Conservation (phyloP, 2,797 vertebrate genomes). For the Helicolenus hilgendorfi region DNA sequence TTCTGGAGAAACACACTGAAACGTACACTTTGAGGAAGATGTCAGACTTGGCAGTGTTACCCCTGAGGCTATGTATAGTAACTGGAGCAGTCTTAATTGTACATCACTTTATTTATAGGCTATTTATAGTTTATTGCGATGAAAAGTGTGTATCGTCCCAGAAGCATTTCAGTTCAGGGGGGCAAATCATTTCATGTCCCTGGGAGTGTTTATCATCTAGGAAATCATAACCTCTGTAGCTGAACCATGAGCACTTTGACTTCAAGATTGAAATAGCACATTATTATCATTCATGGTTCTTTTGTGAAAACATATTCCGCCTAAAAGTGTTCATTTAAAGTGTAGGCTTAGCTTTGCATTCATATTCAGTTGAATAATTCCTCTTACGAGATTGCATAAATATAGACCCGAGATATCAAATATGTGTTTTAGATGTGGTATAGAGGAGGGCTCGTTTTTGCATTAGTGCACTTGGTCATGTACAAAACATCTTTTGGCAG, state of each 20-base stretch:
- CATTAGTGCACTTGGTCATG: too few relatives aligned
- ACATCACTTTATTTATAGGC: constrained; percentile 39
- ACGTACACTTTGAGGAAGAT: constrained; percentile 23
- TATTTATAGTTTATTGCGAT: constrained; percentile 47
- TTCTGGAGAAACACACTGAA: constrained; percentile 6
- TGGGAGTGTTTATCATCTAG: not conserved
- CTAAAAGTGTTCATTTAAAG: not conserved
- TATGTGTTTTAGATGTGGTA: too few relatives aligned
- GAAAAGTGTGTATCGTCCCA: not conserved
- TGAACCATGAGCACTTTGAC: constrained; percentile 3
- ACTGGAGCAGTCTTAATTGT: constrained; percentile 77
- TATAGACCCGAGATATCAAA: too few relatives aligned
- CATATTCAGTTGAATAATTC: constrained; percentile 6
- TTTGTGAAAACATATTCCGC: not conserved
- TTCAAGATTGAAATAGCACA: not conserved
- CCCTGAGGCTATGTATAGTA: constrained; percentile 49
- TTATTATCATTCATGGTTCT: not conserved
- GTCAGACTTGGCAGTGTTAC: not conserved
- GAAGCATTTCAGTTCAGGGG: not conserved
- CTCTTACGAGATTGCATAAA: not conserved
- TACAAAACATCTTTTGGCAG: too few relatives aligned
- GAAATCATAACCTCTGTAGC: not conserved
- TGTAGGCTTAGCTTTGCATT: not conserved
- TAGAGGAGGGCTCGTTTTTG: too few relatives aligned
- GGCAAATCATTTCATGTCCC: not conserved